phyloP scores from a whole-genome alignment of 2,888 invertebrate species.

The Acronicta alni region DNA sequence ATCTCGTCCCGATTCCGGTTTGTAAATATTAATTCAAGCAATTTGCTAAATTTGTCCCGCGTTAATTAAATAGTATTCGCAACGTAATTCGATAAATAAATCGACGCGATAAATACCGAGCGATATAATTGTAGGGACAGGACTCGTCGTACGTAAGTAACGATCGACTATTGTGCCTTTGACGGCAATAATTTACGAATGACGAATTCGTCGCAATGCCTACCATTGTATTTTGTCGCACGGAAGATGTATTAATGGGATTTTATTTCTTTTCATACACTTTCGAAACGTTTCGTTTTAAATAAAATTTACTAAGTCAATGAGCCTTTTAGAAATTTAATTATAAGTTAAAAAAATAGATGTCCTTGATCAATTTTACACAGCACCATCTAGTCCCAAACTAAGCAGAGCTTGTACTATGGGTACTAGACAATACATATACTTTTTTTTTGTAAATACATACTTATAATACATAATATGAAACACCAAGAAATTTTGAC shows the following conservation, averaged over 20 bases:
- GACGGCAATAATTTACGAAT: constrained; percentile 57
- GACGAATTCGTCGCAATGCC: constrained; percentile 52
- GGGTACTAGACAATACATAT: too few species aligned
- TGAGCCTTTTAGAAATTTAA: too few species aligned
- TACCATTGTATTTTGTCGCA: constrained; percentile 43
- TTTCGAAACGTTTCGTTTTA: constrained; percentile 1
- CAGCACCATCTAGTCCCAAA: too few species aligned
- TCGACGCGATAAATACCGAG: constrained; percentile 65
- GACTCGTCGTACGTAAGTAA: constrained; percentile 53
- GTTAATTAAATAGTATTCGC: constrained; percentile 72
- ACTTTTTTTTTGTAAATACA: too few species aligned
- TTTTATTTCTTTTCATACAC: constrained; percentile 44
- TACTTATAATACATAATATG: too few species aligned
- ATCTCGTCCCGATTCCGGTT: constrained; percentile 51
- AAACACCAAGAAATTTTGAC: too few species aligned
- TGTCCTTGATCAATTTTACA: too few species aligned
- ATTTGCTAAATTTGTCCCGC: constrained; percentile 65
- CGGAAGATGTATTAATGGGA: constrained; percentile 44
- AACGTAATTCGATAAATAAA: constrained; percentile 69
- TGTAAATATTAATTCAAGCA: constrained; percentile 61
- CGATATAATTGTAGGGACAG: constrained; percentile 62
- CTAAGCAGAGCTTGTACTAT: too few species aligned
- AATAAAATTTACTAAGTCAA: too few species aligned
- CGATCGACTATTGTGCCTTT: constrained; percentile 52
- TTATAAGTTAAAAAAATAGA: too few species aligned